Conservation (phyloP, 2,888 invertebrate species). For the Hyppa rectilinea region DNA sequence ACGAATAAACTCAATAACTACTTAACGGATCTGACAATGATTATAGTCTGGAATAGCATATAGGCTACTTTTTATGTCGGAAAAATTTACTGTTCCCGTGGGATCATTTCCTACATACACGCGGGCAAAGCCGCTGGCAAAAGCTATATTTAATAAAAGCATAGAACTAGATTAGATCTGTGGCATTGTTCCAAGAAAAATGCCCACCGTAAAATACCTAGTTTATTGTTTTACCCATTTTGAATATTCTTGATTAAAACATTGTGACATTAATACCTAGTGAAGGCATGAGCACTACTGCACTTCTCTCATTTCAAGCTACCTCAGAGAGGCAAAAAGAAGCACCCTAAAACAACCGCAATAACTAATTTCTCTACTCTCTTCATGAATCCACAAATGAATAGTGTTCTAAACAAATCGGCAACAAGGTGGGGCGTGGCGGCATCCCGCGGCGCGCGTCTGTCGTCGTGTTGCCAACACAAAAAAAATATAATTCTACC, state of each 20-base stretch:
- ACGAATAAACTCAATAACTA: too few relatives aligned
- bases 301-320: not conserved
- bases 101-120: too few relatives aligned
- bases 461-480: conserved; percentile 89
- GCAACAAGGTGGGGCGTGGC: conserved; percentile 87
- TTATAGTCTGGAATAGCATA: too few relatives aligned
- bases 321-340: conserved; percentile 50
- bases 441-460: conserved; percentile 87
- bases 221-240: not conserved
- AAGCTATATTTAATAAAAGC: too few relatives aligned
- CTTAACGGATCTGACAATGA: too few relatives aligned
- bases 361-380: conserved; percentile 41
- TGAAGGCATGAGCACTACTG: too few relatives aligned
- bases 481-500: conserved; percentile 86
- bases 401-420: conserved; percentile 87
- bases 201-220: not conserved
- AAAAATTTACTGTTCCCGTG: too few relatives aligned
- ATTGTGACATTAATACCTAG: not conserved
- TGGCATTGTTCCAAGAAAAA: not conserved
- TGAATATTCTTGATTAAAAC: not conserved
- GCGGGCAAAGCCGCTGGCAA: too few relatives aligned
- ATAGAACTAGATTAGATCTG: too few relatives aligned
- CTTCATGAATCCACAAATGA: conserved; percentile 78
- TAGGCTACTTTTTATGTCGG: too few relatives aligned
- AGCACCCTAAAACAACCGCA: not conserved